Evolutionary conservation across 2,888 invertebrate species (phyloP), one percentile per base, ranked within the genome.

Genomic region (Trichogramma evanescens): DNA sequence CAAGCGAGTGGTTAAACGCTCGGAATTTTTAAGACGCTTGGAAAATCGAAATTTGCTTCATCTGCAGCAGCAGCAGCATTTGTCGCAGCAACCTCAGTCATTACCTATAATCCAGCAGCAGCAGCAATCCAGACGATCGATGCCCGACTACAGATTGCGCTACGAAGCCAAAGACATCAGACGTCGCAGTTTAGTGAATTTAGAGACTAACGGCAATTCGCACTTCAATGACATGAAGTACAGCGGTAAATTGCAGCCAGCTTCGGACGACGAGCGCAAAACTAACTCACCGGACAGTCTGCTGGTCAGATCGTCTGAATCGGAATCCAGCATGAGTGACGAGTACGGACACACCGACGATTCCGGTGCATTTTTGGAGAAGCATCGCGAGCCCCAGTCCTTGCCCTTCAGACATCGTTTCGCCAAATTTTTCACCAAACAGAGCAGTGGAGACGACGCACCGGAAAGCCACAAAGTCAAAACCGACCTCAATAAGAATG

Each of bases 291-390:
- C 76, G 7, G 79, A 79, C 59, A 79, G 78, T 62, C 70, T 79
- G 3, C 65, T 79, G 54, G 74, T 79, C 2, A 76, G 76, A 50
- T 77, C 77, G 1, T 78, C 78, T 26, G 78, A 76, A 60, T 77
- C 78, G 3, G 66, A 75, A 48, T 75, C 77, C 59, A 78, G 78
- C 63, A 63, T 60, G 46, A 64, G 64, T 52, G 64, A 64, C 49
- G 79, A 78, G 65, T 78, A 78, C 42, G 74, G 86, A 79, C 68
- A 85, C 84, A 75, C 75, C 1, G 76, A 76, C 58, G 77, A 74
- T 54, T 78, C 78, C 1, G 76, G 74, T 4, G 77, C 76, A 5
- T 74, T 74, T 57, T 59, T 72, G 74, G 81, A 82, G 78, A 83
- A 79, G 78, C 1, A 82, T 72, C 67, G 81, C 72, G 56, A 44